Evolutionary conservation across 1,140 invertebrate species (phyloP), one percentile per base, ranked within the genome.

Genomic region (Dreissena rostriformis): DNA sequence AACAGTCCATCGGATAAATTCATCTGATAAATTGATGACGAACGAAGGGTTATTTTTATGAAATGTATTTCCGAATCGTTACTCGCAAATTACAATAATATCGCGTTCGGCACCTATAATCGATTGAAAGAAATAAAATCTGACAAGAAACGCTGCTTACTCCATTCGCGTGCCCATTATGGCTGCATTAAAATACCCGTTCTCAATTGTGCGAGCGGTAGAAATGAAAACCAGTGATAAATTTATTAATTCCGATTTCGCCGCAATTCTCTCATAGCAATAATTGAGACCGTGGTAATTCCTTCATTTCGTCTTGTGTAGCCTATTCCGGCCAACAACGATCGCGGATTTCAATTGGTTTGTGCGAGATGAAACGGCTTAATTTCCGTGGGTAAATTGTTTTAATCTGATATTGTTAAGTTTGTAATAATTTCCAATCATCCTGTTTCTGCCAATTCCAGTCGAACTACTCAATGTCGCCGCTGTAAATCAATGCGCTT

Each of bases 341-440:
- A 70, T 79, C 77, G 66, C 51, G 51, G 49, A 53, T 53, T 79
- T 68, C 66, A 52, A 79, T 79, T 53, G 77, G 68, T 68, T 29
- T 70, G 24, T 14, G 12, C 19, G 17, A n/a, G 28, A 75, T 75
- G 51, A 68, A 29, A 55, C 55, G 72, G 72, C 74, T 82, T 82
- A 82, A 82, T 82, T 75, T 82, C 80, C 80, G 71, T 66, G 71
- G 28, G 71, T 82, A 82, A 82, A 82, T 82, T 82, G 72, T 82
- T 82, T 82, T 82, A 82, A 82, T 82, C 80, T 52, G 57, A 75
- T 82, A 82, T 74, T 82, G 72, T 82, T 75, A 67, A 67, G 24
- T 65, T 28, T 68, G 61, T 73, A 82, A 82, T 81, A 72, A 57
- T 72, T 75, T 82, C 39, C 80, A 67, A 75, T 75, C 72, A 73